Conservation (phyloP, 2,797 vertebrate species). For the Helarctos malayanus region DNA sequence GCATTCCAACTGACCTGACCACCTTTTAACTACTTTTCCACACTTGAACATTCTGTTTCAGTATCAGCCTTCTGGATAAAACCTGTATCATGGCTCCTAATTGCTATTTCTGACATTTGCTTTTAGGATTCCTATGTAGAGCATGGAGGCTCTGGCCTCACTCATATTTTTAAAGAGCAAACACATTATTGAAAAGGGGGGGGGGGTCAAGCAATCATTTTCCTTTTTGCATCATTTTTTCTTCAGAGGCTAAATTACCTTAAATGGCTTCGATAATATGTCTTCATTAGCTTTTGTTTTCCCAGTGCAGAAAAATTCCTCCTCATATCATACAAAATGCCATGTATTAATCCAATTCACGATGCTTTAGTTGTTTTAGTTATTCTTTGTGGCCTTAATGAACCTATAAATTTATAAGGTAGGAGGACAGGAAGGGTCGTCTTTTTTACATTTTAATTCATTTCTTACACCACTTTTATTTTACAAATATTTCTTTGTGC, state of each 20-base stretch:
- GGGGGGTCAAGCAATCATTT: not conserved
- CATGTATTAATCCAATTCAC: not conserved
- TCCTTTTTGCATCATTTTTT: not conserved
- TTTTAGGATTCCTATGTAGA: not conserved
- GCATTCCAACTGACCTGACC: not conserved
- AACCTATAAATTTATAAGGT: not conserved
- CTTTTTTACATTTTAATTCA: not conserved
- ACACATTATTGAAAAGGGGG: not conserved
- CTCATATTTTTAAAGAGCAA: not conserved
- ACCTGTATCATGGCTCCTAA: not conserved
- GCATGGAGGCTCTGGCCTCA: not conserved
- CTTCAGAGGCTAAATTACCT: not conserved
- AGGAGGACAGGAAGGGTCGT: not conserved
- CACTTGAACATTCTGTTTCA: not conserved
- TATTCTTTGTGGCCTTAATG: not conserved
- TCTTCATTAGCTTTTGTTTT: slow-evolving; percentile 47
- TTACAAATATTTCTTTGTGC: not conserved
- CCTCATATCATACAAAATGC: not conserved
- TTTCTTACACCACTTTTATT: slow-evolving; percentile 3
- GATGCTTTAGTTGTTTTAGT: not conserved
- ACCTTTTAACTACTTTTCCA: not conserved
- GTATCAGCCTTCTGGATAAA: not conserved
- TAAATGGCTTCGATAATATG: not conserved
- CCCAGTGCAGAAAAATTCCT: slow-evolving; percentile 66
- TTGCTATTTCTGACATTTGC: not conserved